These are phyloP conservation scores for Batillaria attramentaria DNA, from an alignment of 1,140 invertebrate species.

Conservation along the genomic window DNA sequence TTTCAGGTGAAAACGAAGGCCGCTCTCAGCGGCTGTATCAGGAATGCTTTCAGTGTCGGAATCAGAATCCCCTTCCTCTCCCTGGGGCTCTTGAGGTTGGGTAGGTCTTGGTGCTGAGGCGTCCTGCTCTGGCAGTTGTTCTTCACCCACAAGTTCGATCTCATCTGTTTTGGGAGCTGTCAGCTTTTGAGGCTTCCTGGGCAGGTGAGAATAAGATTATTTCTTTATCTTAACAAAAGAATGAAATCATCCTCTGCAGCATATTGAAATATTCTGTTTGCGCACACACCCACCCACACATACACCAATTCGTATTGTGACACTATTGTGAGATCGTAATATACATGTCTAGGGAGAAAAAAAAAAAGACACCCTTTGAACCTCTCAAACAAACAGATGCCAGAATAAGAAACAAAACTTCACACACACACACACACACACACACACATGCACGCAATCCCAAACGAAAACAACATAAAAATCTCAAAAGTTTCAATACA, in stretches of 20 bases:
- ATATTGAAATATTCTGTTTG: no score
- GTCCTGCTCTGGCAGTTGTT: constrained; percentile 44
- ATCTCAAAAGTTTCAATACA: background rate
- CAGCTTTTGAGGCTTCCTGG: constrained; percentile 31
- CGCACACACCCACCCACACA: no score
- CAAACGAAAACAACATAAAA: background rate
- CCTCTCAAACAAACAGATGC: no score
- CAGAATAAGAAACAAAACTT: no score
- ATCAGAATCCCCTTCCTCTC: constrained; percentile 38
- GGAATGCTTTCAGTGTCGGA: constrained; percentile 63
- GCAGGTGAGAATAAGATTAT: background rate
- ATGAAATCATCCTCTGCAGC: no score
- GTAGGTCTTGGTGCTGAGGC: no score
- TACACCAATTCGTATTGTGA: no score
- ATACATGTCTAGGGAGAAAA: no score
- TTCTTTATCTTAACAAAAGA: no score
- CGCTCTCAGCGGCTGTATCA: constrained; percentile 66
- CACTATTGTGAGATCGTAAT: no score
- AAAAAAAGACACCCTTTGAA: no score
- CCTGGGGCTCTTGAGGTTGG: constrained; percentile 35
- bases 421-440: no score
- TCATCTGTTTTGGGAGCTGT: constrained; percentile 36
- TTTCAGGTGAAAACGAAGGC: constrained; percentile 69
- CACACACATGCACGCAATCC: background rate
- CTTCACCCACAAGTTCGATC: constrained; percentile 53